These are phyloP conservation scores for Ramphastos sulfuratus DNA, from an alignment of 2,113 vertebrate genomes.

Conservation along the genomic window DNA sequence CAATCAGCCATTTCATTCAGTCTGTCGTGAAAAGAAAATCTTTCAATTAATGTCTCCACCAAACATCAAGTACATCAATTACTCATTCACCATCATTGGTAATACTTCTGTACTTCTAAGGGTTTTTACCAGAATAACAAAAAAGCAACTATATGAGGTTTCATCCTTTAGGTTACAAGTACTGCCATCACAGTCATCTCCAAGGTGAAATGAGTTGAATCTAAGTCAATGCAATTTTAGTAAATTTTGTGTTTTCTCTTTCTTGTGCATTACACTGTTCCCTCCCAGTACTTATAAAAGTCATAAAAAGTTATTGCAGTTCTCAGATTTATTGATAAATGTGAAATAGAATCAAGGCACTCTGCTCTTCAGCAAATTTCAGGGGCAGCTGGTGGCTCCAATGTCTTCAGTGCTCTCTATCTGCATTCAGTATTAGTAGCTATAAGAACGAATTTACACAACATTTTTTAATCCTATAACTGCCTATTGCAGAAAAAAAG, in stretches of 20 bases:
- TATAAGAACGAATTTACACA: not conserved
- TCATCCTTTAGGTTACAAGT: not conserved
- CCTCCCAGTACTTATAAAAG: not conserved
- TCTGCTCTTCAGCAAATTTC: not conserved
- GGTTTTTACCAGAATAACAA: not conserved
- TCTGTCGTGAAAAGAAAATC: not conserved
- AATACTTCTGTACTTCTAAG: not conserved
- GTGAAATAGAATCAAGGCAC: not conserved
- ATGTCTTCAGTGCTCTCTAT: not conserved
- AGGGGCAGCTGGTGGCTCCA: not conserved
- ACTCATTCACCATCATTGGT: not conserved
- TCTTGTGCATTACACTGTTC: not conserved
- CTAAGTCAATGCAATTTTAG: not conserved
- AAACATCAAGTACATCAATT: not conserved
- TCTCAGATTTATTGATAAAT: not conserved
- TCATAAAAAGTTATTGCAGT: not conserved
- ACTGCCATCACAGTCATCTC: not conserved
- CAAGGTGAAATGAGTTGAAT: not conserved
- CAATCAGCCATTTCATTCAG: not conserved
- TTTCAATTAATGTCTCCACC: not conserved
- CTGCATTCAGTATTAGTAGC: not conserved
- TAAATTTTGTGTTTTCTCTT: not conserved
- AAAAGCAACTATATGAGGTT: not conserved
- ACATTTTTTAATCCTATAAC: not conserved
- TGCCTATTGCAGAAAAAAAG: not conserved